Evolutionary conservation across 2,888 invertebrate genomes (phyloP).

Genomic region (Caradrina kadenii): DNA sequence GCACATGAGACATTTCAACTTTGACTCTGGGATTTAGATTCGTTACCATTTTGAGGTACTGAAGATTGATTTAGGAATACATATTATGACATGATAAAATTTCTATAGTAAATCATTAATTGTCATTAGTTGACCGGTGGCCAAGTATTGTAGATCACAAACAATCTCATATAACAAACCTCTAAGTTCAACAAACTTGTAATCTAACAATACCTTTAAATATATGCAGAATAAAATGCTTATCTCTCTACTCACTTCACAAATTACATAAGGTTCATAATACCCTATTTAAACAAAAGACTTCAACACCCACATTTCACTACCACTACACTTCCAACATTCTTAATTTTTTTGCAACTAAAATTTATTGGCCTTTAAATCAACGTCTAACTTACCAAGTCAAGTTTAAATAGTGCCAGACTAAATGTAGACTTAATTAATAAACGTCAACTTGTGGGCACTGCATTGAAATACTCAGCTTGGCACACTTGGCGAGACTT

Average conservation of each 20-base stretch:
- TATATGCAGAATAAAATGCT: too few relatives aligned
- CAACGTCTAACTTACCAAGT: slow-evolving; percentile 60
- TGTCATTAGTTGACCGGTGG: too few relatives aligned
- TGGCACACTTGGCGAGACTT: slow-evolving; percentile 37
- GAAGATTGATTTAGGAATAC: too few relatives aligned
- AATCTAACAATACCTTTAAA: too few relatives aligned
- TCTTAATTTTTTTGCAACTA: slow-evolving; percentile 52
- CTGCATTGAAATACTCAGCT: slow-evolving; percentile 53
- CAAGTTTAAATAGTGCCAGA: slow-evolving; percentile 63
- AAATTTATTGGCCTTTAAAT: slow-evolving; percentile 65
- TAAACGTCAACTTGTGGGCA: slow-evolving; percentile 62
- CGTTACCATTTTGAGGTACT: too few relatives aligned
- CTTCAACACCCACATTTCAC: slow-evolving; percentile 19
- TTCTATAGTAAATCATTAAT: too few relatives aligned
- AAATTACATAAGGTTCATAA: slow-evolving; percentile 8
- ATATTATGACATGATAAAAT: too few relatives aligned
- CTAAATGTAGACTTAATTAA: slow-evolving; percentile 64
- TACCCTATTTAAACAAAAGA: slow-evolving; percentile 20
- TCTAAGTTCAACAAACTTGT: too few relatives aligned
- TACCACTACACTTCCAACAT: slow-evolving; percentile 16
- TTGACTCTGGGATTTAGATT: too few relatives aligned
- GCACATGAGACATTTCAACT: too few relatives aligned
- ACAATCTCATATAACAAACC: too few relatives aligned
- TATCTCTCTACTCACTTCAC: background rate
- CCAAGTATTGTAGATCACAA: too few relatives aligned